These are phyloP conservation scores for Caracal caracal DNA, from an alignment of 2,113 vertebrate genomes.

Conservation along the genomic window DNA sequence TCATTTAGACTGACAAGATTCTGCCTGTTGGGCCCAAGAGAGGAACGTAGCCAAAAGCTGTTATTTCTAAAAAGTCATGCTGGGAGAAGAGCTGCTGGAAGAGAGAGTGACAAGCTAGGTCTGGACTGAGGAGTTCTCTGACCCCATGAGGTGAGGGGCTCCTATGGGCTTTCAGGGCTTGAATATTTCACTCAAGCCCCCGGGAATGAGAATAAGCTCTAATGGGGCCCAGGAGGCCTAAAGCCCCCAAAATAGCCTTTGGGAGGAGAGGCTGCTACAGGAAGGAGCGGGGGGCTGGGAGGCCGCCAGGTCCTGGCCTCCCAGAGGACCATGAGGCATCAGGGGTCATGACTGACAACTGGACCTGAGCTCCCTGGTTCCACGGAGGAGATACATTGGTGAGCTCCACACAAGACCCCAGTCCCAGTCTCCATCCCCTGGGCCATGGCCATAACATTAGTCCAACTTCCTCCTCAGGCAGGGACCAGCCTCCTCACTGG, in stretches of 20 bases:
- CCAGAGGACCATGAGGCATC: neutral
- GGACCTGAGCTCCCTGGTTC: neutral
- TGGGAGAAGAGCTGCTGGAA: neutral
- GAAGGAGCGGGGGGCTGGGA: neutral
- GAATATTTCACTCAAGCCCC: constrained; percentile 5
- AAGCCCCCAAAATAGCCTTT: constrained; percentile 59
- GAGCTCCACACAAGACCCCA: neutral
- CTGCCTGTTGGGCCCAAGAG: constrained; percentile 33
- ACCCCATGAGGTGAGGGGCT: neutral
- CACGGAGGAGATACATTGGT: neutral
- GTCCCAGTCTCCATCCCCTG: neutral
- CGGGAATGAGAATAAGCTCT: constrained; percentile 1
- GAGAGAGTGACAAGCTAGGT: neutral
- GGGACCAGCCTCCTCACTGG: neutral
- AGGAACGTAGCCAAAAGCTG: constrained; percentile 4
- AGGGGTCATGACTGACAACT: neutral
- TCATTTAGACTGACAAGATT: neutral
- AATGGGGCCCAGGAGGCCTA: constrained; percentile 31
- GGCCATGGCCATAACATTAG: neutral
- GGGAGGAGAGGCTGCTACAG: neutral
- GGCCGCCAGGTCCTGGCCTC: neutral
- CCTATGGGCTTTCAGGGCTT: neutral
- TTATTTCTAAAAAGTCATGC: constrained; percentile 50
- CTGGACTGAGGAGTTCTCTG: constrained; percentile 12
- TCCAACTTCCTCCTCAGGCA: neutral